Evolutionary conservation across 30 jellyfish, hydroid and myxozoan species (phyloP).

Genomic region (Pelagia noctiluca): DNA sequence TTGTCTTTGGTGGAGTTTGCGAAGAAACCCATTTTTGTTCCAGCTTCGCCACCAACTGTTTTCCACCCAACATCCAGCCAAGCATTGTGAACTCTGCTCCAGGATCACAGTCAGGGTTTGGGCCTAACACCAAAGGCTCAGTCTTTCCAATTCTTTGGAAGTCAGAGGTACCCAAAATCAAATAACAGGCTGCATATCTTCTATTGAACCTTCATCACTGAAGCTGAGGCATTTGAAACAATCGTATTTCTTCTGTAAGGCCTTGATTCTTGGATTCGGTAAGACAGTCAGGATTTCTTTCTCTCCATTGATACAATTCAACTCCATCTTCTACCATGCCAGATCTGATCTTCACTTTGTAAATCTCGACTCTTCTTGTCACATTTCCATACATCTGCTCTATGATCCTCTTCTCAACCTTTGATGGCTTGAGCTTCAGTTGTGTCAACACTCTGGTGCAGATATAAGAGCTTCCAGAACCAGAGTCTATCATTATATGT

Average conservation of each 20-base stretch:
- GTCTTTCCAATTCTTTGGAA: constrained; percentile 60
- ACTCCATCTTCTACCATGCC: constrained; percentile 56
- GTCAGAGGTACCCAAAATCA: constrained; percentile 63
- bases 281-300: constrained; percentile 44
- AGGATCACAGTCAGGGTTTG: constrained; percentile 68
- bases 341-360: constrained; percentile 38
- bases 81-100: constrained; percentile 80
- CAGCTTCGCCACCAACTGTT: constrained; percentile 51
- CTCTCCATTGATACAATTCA: constrained; percentile 62
- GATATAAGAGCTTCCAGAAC: constrained; percentile 69
- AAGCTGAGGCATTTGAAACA: constrained; percentile 40
- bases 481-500: constrained; percentile 46
- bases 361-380: constrained; percentile 35
- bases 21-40: constrained; percentile 35
- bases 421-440: constrained; percentile 52
- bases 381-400: constrained; percentile 67
- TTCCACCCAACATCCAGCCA: constrained; percentile 70
- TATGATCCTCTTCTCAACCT: constrained; percentile 44
- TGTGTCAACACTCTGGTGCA: constrained; percentile 60
- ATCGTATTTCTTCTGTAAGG: constrained; percentile 60
- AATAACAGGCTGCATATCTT: constrained; percentile 68
- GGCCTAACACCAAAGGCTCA: constrained; percentile 75
- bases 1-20: constrained; percentile 44
- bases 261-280: constrained; percentile 51
- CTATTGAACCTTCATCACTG: constrained; percentile 69